These are phyloP conservation scores for Hirundo rustica DNA, from an alignment of 2,797 vertebrate genomes.

Conservation along the genomic window DNA sequence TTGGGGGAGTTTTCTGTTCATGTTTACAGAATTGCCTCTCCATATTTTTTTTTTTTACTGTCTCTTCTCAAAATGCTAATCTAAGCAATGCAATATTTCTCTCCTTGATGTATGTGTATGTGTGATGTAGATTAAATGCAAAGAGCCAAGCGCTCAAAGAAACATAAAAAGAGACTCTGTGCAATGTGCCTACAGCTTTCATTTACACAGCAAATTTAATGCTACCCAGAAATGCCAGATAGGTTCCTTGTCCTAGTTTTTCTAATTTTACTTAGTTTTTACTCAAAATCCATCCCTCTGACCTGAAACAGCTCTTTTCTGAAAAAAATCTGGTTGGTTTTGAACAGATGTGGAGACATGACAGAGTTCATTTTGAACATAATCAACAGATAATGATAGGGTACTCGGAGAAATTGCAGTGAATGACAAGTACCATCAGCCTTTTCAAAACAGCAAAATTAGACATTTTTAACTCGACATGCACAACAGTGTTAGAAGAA, in stretches of 20 bases:
- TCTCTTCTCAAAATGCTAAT: not conserved
- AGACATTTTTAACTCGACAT: constrained; percentile 64
- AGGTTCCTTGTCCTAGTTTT: not conserved
- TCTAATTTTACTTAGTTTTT: not conserved
- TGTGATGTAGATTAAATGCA: not conserved
- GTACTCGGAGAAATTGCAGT: constrained; percentile 63
- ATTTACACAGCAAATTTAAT: not conserved
- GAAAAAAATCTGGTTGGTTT: constrained; percentile 40
- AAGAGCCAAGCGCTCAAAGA: not conserved
- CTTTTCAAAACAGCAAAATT: constrained; percentile 67
- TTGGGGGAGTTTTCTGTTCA: not conserved
- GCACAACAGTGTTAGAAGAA: constrained; percentile 53
- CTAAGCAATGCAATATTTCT: not conserved
- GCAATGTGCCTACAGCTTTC: not conserved
- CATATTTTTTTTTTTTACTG: fast-evolving
- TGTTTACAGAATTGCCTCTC: not conserved
- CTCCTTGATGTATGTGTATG: not conserved
- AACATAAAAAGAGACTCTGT: not conserved
- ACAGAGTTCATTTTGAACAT: constrained; percentile 67
- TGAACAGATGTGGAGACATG: constrained; percentile 67
- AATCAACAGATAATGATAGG: constrained; percentile 71
- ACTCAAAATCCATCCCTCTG: not conserved
- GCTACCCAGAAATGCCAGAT: not conserved
- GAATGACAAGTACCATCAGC: constrained; percentile 69
- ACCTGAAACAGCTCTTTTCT: constrained; percentile 5